phyloP scores from a whole-genome alignment of 2,888 invertebrate species.

The Cremastinae sp. region DNA sequence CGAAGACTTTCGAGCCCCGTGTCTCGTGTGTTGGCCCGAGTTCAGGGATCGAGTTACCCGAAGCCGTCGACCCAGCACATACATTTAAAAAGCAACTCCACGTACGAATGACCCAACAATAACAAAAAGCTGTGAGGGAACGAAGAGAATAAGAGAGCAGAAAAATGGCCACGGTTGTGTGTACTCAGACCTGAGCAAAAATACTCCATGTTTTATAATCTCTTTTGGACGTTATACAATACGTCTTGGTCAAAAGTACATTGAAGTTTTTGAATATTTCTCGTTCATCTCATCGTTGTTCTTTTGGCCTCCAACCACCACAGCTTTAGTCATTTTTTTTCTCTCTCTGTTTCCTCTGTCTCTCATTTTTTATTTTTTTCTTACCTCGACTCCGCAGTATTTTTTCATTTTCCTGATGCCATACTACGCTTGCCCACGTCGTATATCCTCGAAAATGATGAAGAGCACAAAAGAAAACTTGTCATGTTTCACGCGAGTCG shows the following conservation, averaged over 20 bases:
- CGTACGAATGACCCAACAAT: conserved; percentile 30
- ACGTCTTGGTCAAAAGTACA: too few relatives aligned
- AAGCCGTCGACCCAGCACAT: conserved; percentile 68
- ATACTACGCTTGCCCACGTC: background rate
- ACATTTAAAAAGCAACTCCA: conserved; percentile 44
- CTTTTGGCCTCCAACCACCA: too few relatives aligned
- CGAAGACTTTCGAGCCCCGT: conserved; percentile 5
- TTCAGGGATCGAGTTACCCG: conserved; percentile 68
- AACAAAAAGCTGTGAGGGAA: conserved; percentile 2
- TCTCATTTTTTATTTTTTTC: too few relatives aligned
- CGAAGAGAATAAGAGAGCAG: conserved; percentile 17
- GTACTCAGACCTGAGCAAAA: background rate
- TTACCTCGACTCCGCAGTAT: too few relatives aligned
- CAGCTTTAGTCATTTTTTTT: too few relatives aligned
- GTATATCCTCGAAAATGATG: conserved; percentile 45
- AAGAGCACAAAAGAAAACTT: conserved; percentile 34
- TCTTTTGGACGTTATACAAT: background rate
- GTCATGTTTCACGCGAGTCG: conserved; percentile 18
- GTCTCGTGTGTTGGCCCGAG: conserved; percentile 13
- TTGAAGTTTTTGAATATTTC: too few relatives aligned
- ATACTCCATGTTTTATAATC: background rate
- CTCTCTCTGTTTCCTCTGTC: too few relatives aligned
- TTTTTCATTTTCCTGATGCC: too few relatives aligned
- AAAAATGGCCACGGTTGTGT: conserved; percentile 13
- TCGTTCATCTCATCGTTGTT: too few relatives aligned